phyloP scores from a whole-genome alignment of 2,797 vertebrate species.

The Fistularia commersonii region DNA sequence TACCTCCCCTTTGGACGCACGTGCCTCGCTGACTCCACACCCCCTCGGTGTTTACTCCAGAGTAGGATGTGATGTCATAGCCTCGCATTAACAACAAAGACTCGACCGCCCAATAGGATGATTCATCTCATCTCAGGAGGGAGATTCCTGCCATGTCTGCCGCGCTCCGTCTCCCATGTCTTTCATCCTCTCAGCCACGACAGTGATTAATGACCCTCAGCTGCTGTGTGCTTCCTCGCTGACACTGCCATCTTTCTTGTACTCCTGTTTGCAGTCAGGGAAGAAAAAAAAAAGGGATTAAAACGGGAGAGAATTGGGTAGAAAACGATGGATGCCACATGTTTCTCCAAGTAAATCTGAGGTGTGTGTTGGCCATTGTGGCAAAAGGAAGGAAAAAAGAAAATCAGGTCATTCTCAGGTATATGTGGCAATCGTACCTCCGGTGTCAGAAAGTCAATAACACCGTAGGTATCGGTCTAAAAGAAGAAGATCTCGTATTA shows the following conservation, averaged over 20 bases:
- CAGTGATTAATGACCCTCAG: conserved; percentile 71
- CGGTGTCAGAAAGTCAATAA: too few relatives aligned
- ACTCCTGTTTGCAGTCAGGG: conserved; percentile 38
- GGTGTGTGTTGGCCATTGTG: conserved; percentile 23
- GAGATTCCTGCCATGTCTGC: conserved; percentile 60
- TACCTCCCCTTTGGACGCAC: conserved; percentile 16
- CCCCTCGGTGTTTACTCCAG: neutral
- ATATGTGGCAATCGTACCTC: too few relatives aligned
- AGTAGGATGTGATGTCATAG: conserved; percentile 55
- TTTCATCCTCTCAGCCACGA: conserved; percentile 51
- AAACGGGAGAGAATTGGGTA: conserved; percentile 34
- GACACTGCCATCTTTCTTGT: conserved; percentile 60
- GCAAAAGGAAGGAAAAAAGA: conserved; percentile 1
- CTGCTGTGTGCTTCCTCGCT: conserved; percentile 61
- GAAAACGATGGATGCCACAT: conserved; percentile 56
- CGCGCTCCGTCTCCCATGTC: conserved; percentile 52
- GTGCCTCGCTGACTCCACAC: conserved; percentile 24
- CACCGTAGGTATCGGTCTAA: too few relatives aligned
- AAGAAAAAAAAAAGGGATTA: conserved; percentile 44
- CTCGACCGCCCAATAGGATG: conserved; percentile 46
- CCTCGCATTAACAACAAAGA: conserved; percentile 48
- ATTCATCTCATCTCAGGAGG: conserved; percentile 63
- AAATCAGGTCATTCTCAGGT: conserved; percentile 14
- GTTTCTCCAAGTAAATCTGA: conserved; percentile 22
- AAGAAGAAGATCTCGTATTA: too few relatives aligned